These are phyloP conservation scores for Alexandromys fortis DNA, from an alignment of 2,113 vertebrate genomes.

Conservation along the genomic window DNA sequence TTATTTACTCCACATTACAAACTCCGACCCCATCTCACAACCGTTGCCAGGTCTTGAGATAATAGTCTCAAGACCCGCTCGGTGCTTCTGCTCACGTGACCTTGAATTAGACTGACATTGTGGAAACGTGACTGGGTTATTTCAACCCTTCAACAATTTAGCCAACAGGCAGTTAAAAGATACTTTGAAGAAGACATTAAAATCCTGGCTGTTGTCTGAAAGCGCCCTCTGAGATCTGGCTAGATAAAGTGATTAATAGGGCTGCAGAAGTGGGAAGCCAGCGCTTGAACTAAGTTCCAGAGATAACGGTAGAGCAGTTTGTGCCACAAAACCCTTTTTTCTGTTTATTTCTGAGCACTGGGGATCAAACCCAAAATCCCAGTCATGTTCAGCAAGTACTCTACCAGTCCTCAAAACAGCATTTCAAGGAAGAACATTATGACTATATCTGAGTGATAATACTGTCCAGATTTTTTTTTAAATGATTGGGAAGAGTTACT, in stretches of 20 bases:
- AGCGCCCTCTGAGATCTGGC: neutral
- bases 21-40: neutral
- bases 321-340: neutral
- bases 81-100: neutral
- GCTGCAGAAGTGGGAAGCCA: neutral
- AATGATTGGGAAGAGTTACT: neutral
- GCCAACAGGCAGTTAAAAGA: slow-evolving; percentile 35
- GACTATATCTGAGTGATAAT: neutral
- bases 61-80: neutral
- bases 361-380: neutral
- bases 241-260: slow-evolving; percentile 55
- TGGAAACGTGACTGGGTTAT: neutral
- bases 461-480: neutral
- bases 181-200: slow-evolving; percentile 35
- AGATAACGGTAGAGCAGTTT: neutral
- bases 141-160: slow-evolving; percentile 35
- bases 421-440: neutral
- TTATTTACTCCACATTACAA: neutral
- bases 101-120: slow-evolving; percentile 9
- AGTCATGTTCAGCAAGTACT: neutral
- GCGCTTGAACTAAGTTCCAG: slow-evolving; percentile 36
- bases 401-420: neutral
- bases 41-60: neutral
- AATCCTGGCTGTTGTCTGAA: slow-evolving; percentile 38
- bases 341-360: neutral